Conservation (phyloP, 1,140 invertebrate genomes). For the Mylabris phalerata region DNA sequence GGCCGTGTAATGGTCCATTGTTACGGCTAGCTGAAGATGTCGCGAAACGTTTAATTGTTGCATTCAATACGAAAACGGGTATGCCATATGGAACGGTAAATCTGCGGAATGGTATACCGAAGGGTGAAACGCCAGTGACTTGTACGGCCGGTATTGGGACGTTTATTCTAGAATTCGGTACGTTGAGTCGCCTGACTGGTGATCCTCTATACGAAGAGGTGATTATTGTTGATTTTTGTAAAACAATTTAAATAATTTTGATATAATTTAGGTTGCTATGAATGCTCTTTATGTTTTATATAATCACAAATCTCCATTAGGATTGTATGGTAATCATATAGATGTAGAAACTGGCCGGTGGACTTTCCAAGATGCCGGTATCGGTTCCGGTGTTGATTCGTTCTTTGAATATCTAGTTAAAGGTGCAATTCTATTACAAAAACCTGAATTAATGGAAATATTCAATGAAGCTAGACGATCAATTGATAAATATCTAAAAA, state of each 20-base stretch:
- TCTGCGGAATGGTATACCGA: slow-evolving; percentile 84
- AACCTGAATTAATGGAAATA: slow-evolving; percentile 85
- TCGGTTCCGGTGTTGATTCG: slow-evolving; percentile 93
- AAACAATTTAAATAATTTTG: slow-evolving; percentile 20
- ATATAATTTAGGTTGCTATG: slow-evolving; percentile 65
- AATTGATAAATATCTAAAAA: slow-evolving; percentile 84
- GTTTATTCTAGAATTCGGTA: slow-evolving; percentile 95
- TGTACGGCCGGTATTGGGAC: slow-evolving; percentile 98
- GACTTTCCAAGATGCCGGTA: slow-evolving; percentile 91
- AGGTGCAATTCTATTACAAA: slow-evolving; percentile 72
- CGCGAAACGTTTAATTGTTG: slow-evolving; percentile 79
- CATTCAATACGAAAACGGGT: slow-evolving; percentile 84
- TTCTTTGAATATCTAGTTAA: slow-evolving; percentile 99
- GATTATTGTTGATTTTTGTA: slow-evolving; percentile 10
- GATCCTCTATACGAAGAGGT: slow-evolving; percentile 90
- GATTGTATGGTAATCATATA: slow-evolving; percentile 93
- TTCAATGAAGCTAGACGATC: slow-evolving; percentile 76
- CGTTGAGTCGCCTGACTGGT: slow-evolving; percentile 88
- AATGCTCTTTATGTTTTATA: slow-evolving; percentile 87
- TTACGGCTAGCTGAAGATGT: slow-evolving; percentile 90
- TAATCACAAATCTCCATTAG: slow-evolving; percentile 79
- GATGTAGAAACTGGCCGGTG: slow-evolving; percentile 92
- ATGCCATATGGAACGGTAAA: slow-evolving; percentile 99
- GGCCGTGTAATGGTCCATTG: slow-evolving; percentile 95
- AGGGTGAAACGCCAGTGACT: slow-evolving; percentile 91